A percentile compares a stretch with the other conserved stretches of the same genome.
Evolutionary conservation across 2,888 invertebrate species (phyloP).

Genomic region (Lochmaea capreae): DNA sequence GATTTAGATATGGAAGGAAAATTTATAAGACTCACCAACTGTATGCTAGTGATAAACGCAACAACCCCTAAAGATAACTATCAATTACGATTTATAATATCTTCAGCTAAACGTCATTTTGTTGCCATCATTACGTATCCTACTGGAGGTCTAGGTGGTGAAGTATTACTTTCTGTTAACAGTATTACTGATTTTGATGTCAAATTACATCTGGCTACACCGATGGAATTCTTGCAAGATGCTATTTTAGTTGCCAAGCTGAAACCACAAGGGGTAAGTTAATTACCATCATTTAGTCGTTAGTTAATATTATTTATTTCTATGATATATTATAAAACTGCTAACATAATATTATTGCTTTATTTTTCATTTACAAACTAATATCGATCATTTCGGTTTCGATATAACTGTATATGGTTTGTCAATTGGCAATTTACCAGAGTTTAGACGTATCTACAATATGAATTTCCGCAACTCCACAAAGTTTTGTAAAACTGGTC

Average conservation of each 20-base stretch:
- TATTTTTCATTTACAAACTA: too few relatives aligned
- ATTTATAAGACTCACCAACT: conserved; percentile 75
- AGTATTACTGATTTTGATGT: conserved; percentile 78
- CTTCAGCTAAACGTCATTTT: conserved; percentile 76
- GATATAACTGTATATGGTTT: too few relatives aligned
- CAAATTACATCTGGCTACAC: conserved; percentile 79
- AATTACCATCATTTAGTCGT: not conserved
- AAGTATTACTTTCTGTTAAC: conserved; percentile 73
- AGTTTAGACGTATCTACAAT: too few relatives aligned
- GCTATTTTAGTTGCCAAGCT: conserved; percentile 75
- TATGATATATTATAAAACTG: too few relatives aligned
- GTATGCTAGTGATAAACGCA: conserved; percentile 79
- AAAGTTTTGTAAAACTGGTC: too few relatives aligned
- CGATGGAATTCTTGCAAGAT: conserved; percentile 77
- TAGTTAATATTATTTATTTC: too few relatives aligned
- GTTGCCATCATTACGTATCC: conserved; percentile 80
- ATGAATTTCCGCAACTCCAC: too few relatives aligned
- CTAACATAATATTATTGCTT: too few relatives aligned
- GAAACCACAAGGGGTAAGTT: conserved; percentile 72
- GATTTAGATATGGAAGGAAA: conserved; percentile 74
- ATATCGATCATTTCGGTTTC: too few relatives aligned
- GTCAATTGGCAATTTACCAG: too few relatives aligned
- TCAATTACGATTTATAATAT: conserved; percentile 78
- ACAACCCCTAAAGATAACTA: conserved; percentile 80
- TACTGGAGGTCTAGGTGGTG: conserved; percentile 76